These are phyloP conservation scores for Drosophila mauritiana DNA, from an alignment of 1,140 invertebrate genomes.

Conservation along the genomic window DNA sequence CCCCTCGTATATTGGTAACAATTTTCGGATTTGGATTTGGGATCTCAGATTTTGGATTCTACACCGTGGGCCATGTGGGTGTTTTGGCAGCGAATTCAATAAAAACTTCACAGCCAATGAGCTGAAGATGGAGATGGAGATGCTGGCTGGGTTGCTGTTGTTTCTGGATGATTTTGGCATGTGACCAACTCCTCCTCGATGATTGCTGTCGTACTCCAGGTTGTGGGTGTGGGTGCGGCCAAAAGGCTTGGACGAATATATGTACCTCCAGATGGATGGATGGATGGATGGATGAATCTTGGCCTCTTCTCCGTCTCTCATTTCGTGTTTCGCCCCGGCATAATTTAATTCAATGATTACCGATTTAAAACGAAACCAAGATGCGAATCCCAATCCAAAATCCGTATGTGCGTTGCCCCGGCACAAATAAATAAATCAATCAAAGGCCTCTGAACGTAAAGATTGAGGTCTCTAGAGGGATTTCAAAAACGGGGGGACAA, in stretches of 20 bases:
- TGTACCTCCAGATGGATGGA: not conserved
- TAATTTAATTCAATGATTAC: constrained; percentile 83
- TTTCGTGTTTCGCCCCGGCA: constrained; percentile 37
- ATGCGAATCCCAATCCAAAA: constrained; percentile 49
- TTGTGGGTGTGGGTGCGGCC: constrained; percentile 74
- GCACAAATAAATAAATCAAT: constrained; percentile 82
- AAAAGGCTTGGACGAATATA: constrained; percentile 26
- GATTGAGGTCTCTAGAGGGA: constrained; percentile 7
- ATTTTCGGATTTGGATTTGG: constrained; percentile 11
- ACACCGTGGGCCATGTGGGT: constrained; percentile 51
- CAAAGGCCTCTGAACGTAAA: constrained; percentile 26
- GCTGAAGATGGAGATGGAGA: constrained; percentile 30
- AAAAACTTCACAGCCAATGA: constrained; percentile 80
- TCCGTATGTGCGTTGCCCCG: constrained; percentile 61
- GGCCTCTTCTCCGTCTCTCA: not conserved
- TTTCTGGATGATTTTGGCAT: constrained; percentile 52
- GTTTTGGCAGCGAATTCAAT: constrained; percentile 73
- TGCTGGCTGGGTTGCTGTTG: constrained; percentile 27
- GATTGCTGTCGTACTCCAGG: constrained; percentile 36
- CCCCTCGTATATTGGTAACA: constrained; percentile 11
- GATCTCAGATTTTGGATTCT: constrained; percentile 5
- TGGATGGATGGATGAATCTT: constrained; percentile 35
- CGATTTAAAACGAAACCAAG: constrained; percentile 73
- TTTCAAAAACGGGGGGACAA: constrained; percentile 1
- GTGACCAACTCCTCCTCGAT: constrained; percentile 60